phyloP scores from a whole-genome alignment of 2,113 vertebrate genomes.

The Gorsachius goisagi region DNA sequence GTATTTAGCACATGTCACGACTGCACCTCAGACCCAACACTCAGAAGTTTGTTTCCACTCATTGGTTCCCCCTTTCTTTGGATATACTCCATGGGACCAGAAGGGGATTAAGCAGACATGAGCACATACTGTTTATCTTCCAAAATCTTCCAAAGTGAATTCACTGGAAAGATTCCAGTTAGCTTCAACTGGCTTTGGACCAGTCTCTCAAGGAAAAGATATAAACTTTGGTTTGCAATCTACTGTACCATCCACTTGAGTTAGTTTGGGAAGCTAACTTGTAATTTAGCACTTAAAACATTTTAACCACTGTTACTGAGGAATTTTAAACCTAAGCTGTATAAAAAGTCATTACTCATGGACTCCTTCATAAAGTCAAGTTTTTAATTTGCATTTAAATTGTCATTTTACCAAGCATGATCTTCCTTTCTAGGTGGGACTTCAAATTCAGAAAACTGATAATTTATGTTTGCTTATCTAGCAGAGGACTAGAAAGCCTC shows the following conservation, averaged over 20 bases:
- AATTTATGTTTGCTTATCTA: background rate
- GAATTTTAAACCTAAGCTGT: slow-evolving; percentile 26
- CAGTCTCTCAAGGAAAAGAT: background rate
- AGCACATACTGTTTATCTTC: background rate
- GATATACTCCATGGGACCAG: background rate
- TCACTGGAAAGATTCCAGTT: background rate
- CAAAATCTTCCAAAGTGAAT: background rate
- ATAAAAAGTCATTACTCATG: background rate
- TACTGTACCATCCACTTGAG: background rate
- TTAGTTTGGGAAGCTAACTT: slow-evolving; percentile 7
- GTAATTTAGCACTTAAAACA: slow-evolving; percentile 25
- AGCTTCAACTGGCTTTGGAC: background rate
- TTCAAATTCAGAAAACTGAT: background rate
- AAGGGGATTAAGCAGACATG: background rate
- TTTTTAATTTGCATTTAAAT: background rate
- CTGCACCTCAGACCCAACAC: background rate
- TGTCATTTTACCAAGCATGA: background rate
- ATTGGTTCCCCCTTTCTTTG: background rate
- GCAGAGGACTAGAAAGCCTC: background rate
- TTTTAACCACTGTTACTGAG: background rate
- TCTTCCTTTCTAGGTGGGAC: background rate
- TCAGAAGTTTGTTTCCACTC: background rate
- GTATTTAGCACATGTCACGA: background rate
- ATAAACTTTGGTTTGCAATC: slow-evolving; percentile 10
- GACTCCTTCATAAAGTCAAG: background rate